These are phyloP conservation scores for Trachelus tabidus DNA, from an alignment of 2,888 invertebrate genomes.

Conservation along the genomic window DNA sequence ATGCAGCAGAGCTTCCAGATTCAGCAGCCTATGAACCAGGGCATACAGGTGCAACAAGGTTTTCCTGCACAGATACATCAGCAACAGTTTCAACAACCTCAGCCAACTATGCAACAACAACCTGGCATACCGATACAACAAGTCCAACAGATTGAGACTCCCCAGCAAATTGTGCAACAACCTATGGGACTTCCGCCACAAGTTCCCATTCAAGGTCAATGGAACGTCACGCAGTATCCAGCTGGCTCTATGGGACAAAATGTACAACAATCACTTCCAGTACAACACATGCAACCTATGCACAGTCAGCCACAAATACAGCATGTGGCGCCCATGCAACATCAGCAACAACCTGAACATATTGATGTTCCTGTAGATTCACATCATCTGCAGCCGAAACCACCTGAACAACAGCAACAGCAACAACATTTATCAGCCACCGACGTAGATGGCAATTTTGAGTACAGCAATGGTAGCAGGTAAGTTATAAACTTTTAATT, in stretches of 20 bases:
- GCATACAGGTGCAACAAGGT: constrained; percentile 35
- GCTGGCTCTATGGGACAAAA: constrained; percentile 24
- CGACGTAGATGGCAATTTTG: constrained; percentile 40
- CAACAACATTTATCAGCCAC: constrained; percentile 13
- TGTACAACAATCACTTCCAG: constrained; percentile 38
- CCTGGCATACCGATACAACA: constrained; percentile 17
- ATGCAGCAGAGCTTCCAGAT: constrained; percentile 27
- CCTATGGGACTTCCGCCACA: not conserved
- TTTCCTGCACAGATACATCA: constrained; percentile 26
- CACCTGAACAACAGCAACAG: constrained; percentile 44
- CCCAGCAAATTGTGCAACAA: constrained; percentile 7
- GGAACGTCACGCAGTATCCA: constrained; percentile 27
- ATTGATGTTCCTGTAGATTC: constrained; percentile 30
- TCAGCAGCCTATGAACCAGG: constrained; percentile 20
- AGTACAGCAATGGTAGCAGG: constrained; percentile 47
- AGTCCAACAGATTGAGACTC: constrained; percentile 8
- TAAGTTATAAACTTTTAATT: constrained; percentile 25
- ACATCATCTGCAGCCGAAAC: constrained; percentile 48
- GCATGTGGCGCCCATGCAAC: constrained; percentile 20
- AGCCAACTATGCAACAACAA: constrained; percentile 20
- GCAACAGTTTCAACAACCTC: constrained; percentile 30
- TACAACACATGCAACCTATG: constrained; percentile 39
- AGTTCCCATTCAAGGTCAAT: constrained; percentile 25
- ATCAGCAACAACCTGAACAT: constrained; percentile 16
- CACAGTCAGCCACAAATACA: constrained; percentile 35